Evolutionary conservation across 2,797 vertebrate genomes (phyloP).

Genomic region (Acanthiza pusilla): DNA sequence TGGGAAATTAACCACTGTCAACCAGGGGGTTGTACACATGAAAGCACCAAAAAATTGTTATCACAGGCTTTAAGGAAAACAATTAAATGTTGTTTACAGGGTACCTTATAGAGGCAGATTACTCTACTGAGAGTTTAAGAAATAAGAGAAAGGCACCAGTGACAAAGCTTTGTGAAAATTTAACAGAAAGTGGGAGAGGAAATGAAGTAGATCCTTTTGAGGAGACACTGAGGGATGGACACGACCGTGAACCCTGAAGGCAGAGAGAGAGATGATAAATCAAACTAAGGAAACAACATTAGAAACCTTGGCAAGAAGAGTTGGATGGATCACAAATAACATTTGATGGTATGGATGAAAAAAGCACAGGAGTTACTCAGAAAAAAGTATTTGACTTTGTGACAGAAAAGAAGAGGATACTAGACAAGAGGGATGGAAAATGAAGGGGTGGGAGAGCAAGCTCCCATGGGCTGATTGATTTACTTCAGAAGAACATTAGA

Average conservation of each 20-base stretch:
- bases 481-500: background rate
- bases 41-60: background rate
- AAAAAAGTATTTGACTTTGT: background rate
- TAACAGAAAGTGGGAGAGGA: background rate
- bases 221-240: background rate
- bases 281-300: background rate
- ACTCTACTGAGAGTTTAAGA: background rate
- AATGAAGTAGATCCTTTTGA: background rate
- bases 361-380: background rate
- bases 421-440: background rate
- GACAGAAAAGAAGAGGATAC: background rate
- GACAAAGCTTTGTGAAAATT: background rate
- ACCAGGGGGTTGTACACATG: background rate
- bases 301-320: background rate
- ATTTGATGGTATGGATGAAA: background rate
- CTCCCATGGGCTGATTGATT: background rate
- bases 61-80: background rate
- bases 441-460: background rate
- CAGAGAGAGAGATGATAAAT: background rate
- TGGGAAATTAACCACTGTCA: background rate
- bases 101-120: background rate
- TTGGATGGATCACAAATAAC: background rate
- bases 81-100: background rate
- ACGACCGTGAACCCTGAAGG: background rate
- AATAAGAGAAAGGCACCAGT: background rate